These are phyloP conservation scores for Sialis fuliginosa DNA, from an alignment of 2,888 invertebrate genomes.

Conservation along the genomic window DNA sequence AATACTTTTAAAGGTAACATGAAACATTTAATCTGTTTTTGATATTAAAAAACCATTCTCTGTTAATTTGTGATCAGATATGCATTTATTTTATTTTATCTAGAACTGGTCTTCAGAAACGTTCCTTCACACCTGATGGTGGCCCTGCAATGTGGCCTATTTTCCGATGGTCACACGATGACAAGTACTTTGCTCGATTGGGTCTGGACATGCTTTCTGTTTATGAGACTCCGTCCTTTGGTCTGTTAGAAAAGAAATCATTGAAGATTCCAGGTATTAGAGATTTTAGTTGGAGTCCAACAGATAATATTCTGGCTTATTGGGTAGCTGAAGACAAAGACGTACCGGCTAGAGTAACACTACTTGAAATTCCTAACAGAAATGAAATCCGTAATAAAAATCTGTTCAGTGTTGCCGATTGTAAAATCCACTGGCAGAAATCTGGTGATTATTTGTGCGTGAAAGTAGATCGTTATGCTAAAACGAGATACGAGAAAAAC, in stretches of 20 bases:
- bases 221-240: constrained; percentile 93
- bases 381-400: constrained; percentile 84
- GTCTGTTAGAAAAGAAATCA: constrained; percentile 83
- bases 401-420: constrained; percentile 94
- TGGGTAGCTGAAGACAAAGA: constrained; percentile 98
- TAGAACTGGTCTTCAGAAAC: constrained; percentile 78
- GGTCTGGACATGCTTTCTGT: constrained; percentile 73
- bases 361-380: constrained; percentile 82
- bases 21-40: too few species aligned
- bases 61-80: too few species aligned
- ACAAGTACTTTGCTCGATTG: constrained; percentile 83
- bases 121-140: constrained; percentile 73
- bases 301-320: constrained; percentile 89
- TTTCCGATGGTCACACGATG: constrained; percentile 94
- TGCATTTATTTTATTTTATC: background rate
- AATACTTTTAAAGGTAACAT: too few species aligned
- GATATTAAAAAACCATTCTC: too few species aligned
- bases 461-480: constrained; percentile 76
- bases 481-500: constrained; percentile 85
- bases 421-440: constrained; percentile 98
- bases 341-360: constrained; percentile 86
- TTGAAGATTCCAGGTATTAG: constrained; percentile 78
- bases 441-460: constrained; percentile 95
- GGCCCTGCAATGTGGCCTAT: constrained; percentile 79
- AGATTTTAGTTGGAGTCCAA: constrained; percentile 97